Base-by-base conservation (phyloP, 2,113 vertebrate genomes). In the Acanthisitta chloris region DNA sequence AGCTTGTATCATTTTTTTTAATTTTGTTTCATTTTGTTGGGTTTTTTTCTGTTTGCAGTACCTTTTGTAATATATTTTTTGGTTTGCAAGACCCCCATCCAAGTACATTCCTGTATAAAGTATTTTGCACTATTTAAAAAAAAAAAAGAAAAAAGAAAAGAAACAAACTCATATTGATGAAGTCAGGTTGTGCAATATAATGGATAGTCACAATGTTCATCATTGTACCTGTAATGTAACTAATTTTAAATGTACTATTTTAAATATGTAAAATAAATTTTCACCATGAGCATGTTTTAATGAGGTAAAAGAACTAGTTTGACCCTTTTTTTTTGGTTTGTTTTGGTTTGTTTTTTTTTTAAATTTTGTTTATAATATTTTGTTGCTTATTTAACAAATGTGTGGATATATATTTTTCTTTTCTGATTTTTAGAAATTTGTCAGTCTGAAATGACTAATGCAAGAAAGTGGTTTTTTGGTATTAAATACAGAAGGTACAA, bases 181-280 rank as follows among this genome's bases (percentile, higher is more conserved):
- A 99, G 98, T 99, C 99, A 99, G 99, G 98, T 98, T 99, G 99
- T 99, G 99, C 99, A 99, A 99, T 99, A 99, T 97, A 97, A 98
- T 98, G 97, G 96, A 97, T 97, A 98, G 98, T 98, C 98, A 97
- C 99, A 98, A 98, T 98, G 98, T 98, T 98, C 98, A 98, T 98
- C 98, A 98, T 99, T 99, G 99, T 99, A 98, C 98, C 98, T 99
- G 98, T 99, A 98, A 99, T 99, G 98, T 99, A 98, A 98, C 98
- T 98, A 98, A 99, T 99, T 99, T 98, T 98, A 99, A 99, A 98
- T 99, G 99, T 99, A 98, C 98, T 98, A 99, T 99, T 99, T 99
- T 99, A 99, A 99, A 99, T 98, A 99, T 99, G 99, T 99, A 99
- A 99, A 99, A 99, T 99, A 99, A 99, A 99, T 98, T 98, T 98